Conservation (phyloP, 2,797 vertebrate species). For the Pantherophis vulpinus region DNA sequence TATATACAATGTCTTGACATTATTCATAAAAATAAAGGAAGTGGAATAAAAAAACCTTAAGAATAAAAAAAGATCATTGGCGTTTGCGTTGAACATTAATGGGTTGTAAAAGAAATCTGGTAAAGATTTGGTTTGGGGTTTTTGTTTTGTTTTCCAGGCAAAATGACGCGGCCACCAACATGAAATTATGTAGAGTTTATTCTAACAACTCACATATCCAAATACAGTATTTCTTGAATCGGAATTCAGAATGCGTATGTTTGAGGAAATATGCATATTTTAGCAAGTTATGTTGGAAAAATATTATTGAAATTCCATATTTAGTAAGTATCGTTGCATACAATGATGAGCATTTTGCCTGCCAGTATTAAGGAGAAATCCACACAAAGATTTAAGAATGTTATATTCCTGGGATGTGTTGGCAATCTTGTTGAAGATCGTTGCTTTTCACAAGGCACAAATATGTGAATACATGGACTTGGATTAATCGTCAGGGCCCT, state of each 20-base stretch:
- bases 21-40: background rate
- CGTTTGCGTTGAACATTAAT: background rate
- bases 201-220: background rate
- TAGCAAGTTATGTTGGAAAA: background rate
- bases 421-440: background rate
- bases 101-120: background rate
- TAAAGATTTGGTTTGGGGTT: background rate
- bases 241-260: background rate
- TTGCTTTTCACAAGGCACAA: background rate
- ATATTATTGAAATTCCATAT: background rate
- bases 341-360: background rate
- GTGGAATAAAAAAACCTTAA: background rate
- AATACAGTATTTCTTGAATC: background rate
- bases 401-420: background rate
- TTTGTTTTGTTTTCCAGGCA: background rate
- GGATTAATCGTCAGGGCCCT: background rate
- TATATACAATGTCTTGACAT: background rate
- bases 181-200: background rate
- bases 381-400: background rate
- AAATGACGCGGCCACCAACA: background rate
- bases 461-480: background rate
- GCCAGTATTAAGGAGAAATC: background rate
- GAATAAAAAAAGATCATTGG: background rate
- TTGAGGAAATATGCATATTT: background rate
- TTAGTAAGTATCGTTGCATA: background rate